Conservation (phyloP, 2,888 invertebrate genomes). For the Cheilosia vulpina region DNA sequence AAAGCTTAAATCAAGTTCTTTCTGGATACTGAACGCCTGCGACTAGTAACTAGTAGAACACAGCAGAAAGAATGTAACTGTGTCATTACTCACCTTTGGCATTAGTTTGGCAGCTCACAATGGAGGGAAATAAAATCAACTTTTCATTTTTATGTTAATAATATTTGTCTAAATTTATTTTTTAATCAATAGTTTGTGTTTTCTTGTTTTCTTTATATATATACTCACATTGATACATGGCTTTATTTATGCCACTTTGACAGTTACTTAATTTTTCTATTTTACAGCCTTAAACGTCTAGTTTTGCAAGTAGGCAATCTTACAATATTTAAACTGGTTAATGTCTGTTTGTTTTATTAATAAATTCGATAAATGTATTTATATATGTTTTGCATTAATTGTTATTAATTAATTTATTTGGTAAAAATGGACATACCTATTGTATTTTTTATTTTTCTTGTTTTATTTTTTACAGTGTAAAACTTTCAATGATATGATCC, state of each 20-base stretch:
- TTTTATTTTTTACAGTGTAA: constrained; percentile 66
- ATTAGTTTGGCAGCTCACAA: neutral
- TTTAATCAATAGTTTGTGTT: constrained; percentile 52
- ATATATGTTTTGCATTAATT: constrained; percentile 13
- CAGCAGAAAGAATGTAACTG: no score
- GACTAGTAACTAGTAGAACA: no score
- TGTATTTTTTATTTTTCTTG: neutral
- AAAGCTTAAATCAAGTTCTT: no score
- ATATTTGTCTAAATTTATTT: constrained; percentile 72
- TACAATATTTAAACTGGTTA: constrained; percentile 63
- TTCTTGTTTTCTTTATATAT: constrained; percentile 30
- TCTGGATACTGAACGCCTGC: no score
- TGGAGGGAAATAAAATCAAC: neutral
- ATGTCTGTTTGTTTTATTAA: constrained; percentile 50
- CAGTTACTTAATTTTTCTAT: constrained; percentile 26
- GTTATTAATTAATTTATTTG: constrained; percentile 58
- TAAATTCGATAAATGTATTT: constrained; percentile 73
- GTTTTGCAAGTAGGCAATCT: constrained; percentile 41
- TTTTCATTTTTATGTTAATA: constrained; percentile 31
- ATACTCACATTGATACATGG: constrained; percentile 51
- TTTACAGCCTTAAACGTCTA: constrained; percentile 59
- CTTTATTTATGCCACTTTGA: constrained; percentile 43
- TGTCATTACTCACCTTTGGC: neutral
- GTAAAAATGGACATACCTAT: constrained; percentile 73
- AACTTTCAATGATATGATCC: constrained; percentile 68